phyloP scores from a whole-genome alignment of 2,113 vertebrate genomes.

The Esox niger region DNA sequence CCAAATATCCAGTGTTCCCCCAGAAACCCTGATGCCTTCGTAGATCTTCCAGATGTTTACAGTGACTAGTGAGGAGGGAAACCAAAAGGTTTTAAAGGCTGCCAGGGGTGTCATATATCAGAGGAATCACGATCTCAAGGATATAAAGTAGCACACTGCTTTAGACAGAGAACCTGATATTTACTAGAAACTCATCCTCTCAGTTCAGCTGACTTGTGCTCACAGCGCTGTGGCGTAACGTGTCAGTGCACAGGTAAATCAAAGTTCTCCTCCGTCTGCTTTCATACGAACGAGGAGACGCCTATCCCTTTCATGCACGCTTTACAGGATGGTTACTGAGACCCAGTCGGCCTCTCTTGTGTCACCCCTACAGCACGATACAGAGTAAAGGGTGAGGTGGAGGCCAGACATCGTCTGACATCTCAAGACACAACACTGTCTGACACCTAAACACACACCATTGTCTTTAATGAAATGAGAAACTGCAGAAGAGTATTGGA shows the following conservation, averaged over 20 bases:
- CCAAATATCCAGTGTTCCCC: conserved; percentile 45
- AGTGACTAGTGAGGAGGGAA: conserved; percentile 31
- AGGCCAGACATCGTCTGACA: conserved; percentile 64
- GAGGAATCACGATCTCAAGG: conserved; percentile 65
- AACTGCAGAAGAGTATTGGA: conserved; percentile 33
- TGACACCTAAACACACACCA: conserved; percentile 63
- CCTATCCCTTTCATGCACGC: neutral
- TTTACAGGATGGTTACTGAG: conserved; percentile 9
- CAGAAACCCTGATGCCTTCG: conserved; percentile 41
- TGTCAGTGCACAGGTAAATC: neutral
- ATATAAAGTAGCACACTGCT: conserved; percentile 63
- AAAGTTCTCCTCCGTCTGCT: neutral
- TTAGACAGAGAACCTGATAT: conserved; percentile 41
- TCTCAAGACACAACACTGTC: conserved; percentile 58
- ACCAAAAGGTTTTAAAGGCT: conserved; percentile 54
- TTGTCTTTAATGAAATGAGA: conserved; percentile 71
- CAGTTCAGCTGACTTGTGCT: conserved; percentile 39
- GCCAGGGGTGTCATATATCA: conserved; percentile 68
- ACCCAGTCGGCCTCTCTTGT: too few species aligned
- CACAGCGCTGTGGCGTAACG: too few species aligned
- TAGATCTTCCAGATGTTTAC: conserved; percentile 73
- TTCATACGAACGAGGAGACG: neutral
- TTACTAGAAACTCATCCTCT: conserved; percentile 34
- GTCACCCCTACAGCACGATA: conserved; percentile 6
- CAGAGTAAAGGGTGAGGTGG: too few species aligned